phyloP scores from a whole-genome alignment of 2,888 invertebrate species.

The Tinea trinotella region DNA sequence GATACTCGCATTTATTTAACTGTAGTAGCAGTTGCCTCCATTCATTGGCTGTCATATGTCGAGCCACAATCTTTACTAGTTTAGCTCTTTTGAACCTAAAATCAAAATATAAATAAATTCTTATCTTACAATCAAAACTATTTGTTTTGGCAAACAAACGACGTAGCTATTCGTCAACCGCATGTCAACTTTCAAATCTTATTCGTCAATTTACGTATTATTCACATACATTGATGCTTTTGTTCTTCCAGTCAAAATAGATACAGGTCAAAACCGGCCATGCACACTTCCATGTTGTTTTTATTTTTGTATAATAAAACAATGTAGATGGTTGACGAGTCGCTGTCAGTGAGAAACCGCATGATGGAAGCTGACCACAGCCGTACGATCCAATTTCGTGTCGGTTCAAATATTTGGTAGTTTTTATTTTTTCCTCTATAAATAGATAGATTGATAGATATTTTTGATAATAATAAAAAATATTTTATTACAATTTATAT shows the following conservation, averaged over 20 bases:
- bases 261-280: too few species aligned
- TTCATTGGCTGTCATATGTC: too few species aligned
- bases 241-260: too few species aligned
- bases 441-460: too few species aligned
- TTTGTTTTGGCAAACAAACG: not conserved
- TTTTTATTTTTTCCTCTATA: too few species aligned
- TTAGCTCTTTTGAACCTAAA: not conserved
- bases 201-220: not conserved
- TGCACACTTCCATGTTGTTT: too few species aligned
- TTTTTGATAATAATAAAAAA: too few species aligned
- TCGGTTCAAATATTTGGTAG: too few species aligned
- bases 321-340: not conserved
- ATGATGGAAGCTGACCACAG: conserved; percentile 6
- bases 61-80: too few species aligned
- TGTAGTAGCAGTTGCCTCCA: too few species aligned
- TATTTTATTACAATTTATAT: too few species aligned
- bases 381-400: conserved; percentile 5
- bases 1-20: too few species aligned
- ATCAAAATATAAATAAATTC: not conserved
- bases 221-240: not conserved
- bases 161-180: not conserved
- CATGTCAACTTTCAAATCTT: not conserved
- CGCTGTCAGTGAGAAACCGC: not conserved
- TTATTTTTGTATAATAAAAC: not conserved
- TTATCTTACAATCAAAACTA: not conserved